Base-by-base conservation (phyloP, 2,888 invertebrate species). In the Mimumesa dahlbomi region DNA sequence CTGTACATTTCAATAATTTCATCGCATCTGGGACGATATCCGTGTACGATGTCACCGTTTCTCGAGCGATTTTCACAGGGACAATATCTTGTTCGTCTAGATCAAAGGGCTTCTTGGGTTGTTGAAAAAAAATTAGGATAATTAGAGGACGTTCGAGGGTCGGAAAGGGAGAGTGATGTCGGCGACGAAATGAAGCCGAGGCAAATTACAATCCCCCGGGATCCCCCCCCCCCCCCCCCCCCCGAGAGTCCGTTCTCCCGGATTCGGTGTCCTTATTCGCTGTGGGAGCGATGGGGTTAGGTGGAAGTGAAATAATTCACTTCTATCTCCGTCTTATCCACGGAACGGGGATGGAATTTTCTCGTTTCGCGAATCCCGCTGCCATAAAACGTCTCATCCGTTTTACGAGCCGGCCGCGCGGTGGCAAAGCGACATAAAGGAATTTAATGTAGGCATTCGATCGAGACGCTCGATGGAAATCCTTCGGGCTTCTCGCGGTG, bases 331-430 rank as follows among this genome's bases (percentile, higher is more conserved):
- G 49, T 19, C 34, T 7, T 19, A 25, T 25, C 22, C 40, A 14
- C 50, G 13, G 25, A 13, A 40, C 2, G 25, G 40, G 18, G 53
- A 19, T 59, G 50, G 72, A 73, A 76, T 71, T 73, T 73, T 57
- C 69, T 66, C 73, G 70, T 77, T 69, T 67, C 70, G 40, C 36
- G 73, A 73, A 73, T 75, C 67, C 53, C 34, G 45, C 25, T 54
- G 4, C 62, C 50, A 66, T 80, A 71, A 75, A 79, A 75, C 67
- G 65, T 73, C 66, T 54, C 58, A 49, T 46, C 52, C 62, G 49
- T 63, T 79, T 75, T 74, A 72, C 56, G 59, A 68, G 16, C n/a
- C 45, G 52, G 54, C 25, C 25, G 25, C 25, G n/a, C n/a, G n/a
- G n/a, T n/a, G n/a, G n/a, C n/a, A n/a, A n/a, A n/a, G n/a, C n/a